phyloP scores from a whole-genome alignment of 1,140 invertebrate genomes.

The Drosophila bocki region DNA sequence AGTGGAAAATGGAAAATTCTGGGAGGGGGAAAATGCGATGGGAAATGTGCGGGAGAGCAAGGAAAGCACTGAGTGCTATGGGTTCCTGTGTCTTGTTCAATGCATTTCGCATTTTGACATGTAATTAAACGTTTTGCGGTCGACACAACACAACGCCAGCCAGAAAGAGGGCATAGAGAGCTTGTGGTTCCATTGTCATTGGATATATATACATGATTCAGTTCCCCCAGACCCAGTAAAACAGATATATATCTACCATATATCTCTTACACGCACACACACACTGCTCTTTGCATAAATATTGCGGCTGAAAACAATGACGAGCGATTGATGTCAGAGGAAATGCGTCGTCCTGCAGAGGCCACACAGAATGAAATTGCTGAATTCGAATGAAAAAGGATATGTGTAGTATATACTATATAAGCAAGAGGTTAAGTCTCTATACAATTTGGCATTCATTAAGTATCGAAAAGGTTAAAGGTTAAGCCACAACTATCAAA shows the following conservation, averaged over 20 bases:
- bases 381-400: conserved; percentile 39
- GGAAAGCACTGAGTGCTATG: conserved; percentile 28
- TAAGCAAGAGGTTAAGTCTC: not conserved
- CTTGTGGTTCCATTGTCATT: conserved; percentile 56
- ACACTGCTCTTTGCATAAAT: conserved; percentile 26
- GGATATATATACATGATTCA: conserved; percentile 40
- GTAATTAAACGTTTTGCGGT: conserved; percentile 65
- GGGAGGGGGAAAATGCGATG: not conserved
- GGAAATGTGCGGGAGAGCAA: not conserved
- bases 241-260: conserved; percentile 5
- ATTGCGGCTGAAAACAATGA: conserved; percentile 44
- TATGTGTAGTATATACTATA: not conserved
- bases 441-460: conserved; percentile 14
- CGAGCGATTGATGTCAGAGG: conserved; percentile 39
- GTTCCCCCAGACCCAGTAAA: not conserved
- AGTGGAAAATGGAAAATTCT: conserved; percentile 30
- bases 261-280: conserved; percentile 15
- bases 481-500: not conserved
- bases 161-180: conserved; percentile 30
- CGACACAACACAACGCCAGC: conserved; percentile 44
- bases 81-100: conserved; percentile 50
- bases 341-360: conserved; percentile 31
- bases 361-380: conserved; percentile 21
- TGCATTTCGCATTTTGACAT: conserved; percentile 66
- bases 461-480: conserved; percentile 16